phyloP scores from a whole-genome alignment of 1,140 invertebrate genomes.

The Solenopsis invicta region DNA sequence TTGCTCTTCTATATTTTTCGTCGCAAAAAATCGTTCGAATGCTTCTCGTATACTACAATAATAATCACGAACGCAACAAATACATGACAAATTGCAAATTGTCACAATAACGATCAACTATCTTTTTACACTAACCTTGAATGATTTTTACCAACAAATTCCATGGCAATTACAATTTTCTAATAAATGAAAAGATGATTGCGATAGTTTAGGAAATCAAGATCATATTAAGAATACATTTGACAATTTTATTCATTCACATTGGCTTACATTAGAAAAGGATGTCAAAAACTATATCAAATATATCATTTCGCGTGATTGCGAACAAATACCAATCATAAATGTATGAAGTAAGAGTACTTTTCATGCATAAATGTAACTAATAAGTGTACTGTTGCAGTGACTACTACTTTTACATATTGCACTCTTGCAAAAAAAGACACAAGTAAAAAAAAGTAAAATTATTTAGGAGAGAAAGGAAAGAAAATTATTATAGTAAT shows the following conservation, averaged over 20 bases:
- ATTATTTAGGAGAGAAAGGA: too few species aligned
- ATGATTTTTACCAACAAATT: conserved; percentile 29
- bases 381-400: neutral
- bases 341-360: too few species aligned
- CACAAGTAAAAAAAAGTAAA: too few species aligned
- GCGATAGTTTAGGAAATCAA: neutral
- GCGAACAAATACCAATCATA: conserved; percentile 39
- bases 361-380: too few species aligned
- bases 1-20: conserved; percentile 77
- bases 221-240: neutral
- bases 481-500: too few species aligned
- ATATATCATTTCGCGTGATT: neutral
- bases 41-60: conserved; percentile 70
- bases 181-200: conserved; percentile 18
- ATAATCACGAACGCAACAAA: conserved; percentile 19
- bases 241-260: conserved; percentile 22
- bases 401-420: neutral
- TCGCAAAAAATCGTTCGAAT: conserved; percentile 73
- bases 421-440: neutral
- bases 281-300: conserved; percentile 31
- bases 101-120: neutral
- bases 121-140: conserved; percentile 55
- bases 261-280: neutral
- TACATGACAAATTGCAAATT: conserved; percentile 14
- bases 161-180: conserved; percentile 48